Evolutionary conservation across 2,113 vertebrate species (phyloP), one percentile per base, ranked within the genome.

Genomic region (Phycodurus eques): DNA sequence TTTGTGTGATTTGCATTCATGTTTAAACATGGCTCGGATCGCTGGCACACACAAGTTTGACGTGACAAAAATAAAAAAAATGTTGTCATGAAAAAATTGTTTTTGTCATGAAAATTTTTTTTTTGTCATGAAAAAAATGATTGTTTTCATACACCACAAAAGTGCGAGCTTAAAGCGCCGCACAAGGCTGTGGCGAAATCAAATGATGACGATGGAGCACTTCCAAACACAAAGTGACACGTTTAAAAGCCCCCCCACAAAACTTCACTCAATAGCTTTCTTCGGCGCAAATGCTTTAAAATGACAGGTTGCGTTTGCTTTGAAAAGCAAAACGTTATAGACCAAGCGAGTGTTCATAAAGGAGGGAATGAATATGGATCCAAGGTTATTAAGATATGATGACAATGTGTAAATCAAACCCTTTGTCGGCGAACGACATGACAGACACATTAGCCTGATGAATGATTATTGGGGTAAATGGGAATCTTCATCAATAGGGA

Each of bases 1-100:
- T 27, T 27, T 27, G 5, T 35, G 59, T 8, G 14, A 35, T 35
- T 39, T 35, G 59, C 59, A 17, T 35, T 4, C 79, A 81, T 72
- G 66, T 89, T 85, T 82, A 86, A 82, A 86, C 80, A 87, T 87
- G 80, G 83, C 83, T 73, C 17, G 15, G 13, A 66, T 67, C 68
- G 74, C 77, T 79, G 72, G 72, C 78, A 80, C 81, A 80, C 83
- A 79, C 82, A 80, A 84, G 57, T 74, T 82, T 75, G 67, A 85
- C 72, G 80, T 72, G 74, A 72, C 80, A 76, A 84, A 81, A 78
- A 75, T 80, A 80, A 86, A 81, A 82, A 73, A n/a, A n/a, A n/a
- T n/a, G n/a, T n/a, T n/a, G n/a, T n/a, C n/a, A n/a, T n/a, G n/a
- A n/a, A n/a, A n/a, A n/a, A n/a, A n/a, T n/a, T n/a, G n/a, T n/a